These are phyloP conservation scores for Alaudala cheleensis DNA, from an alignment of 2,113 vertebrate species.

Conservation along the genomic window DNA sequence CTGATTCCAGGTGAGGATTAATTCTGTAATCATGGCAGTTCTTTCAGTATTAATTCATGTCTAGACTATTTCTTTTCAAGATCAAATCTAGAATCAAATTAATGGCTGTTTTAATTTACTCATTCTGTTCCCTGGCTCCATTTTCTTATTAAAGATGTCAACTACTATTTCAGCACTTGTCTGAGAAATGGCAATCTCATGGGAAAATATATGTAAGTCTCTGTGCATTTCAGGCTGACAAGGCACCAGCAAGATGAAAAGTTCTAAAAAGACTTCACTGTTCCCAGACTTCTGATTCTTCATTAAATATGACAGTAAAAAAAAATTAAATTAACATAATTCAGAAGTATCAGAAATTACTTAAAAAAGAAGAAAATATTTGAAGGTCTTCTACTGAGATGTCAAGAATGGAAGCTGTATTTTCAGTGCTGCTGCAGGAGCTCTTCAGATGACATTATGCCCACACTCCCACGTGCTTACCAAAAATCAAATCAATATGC, in stretches of 20 bases:
- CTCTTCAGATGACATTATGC: neutral
- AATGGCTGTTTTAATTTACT: slow-evolving; percentile 6
- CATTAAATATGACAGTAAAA: neutral
- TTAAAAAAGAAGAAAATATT: neutral
- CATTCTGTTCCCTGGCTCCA: neutral
- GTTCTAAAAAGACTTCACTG: neutral
- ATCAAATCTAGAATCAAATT: neutral
- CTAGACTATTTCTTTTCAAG: neutral
- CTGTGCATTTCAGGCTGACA: neutral
- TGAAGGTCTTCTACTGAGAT: neutral
- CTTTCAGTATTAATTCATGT: neutral
- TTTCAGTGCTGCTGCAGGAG: neutral
- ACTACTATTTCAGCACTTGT: neutral
- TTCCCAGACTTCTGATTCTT: neutral
- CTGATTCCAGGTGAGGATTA: neutral
- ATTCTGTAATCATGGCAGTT: neutral
- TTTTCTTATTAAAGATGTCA: slow-evolving; percentile 5
- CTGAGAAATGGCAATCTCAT: neutral
- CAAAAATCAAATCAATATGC: neutral
- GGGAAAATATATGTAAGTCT: neutral
- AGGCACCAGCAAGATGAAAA: neutral
- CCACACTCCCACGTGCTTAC: neutral
- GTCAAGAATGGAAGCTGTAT: neutral
- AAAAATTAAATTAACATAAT: neutral
- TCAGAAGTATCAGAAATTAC: neutral